Evolutionary conservation across 2,797 vertebrate species (phyloP), one percentile per base, ranked within the genome.

Genomic region (Geotrypetes seraphini): DNA sequence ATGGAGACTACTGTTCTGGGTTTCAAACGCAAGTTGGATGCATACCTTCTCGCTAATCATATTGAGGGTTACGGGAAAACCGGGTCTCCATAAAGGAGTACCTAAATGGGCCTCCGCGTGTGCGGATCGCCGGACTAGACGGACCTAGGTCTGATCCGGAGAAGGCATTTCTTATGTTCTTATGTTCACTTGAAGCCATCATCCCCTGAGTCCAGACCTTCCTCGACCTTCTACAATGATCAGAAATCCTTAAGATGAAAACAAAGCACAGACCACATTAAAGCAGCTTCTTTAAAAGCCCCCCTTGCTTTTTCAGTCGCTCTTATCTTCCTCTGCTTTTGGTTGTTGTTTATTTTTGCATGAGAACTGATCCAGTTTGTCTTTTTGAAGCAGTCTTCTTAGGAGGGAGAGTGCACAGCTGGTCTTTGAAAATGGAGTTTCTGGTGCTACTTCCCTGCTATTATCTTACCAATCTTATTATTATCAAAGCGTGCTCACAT

Each of bases 401-500:
- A 60, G 43, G 37, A 58, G 20, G 29, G n/a, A 37, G 40, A 7
- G 4, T 46, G 48, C 60, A 43, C 63, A 70, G 61, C 65, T 73
- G 62, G 53, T 49, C 69, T 71, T 57, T 60, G 53, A 63, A 63
- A 74, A 49, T 7, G 24, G 39, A 72, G 48, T 61, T 71, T 63
- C 39, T 44, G 10, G 31, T 55, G 58, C 54, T 74, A 72, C 34
- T 57, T 76, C 60, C 63, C 66, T 43, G 65, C 68, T 75, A 69
- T 57, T 53, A 57, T 63, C 46, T 60, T 62, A 65, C 75, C 73
- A 77, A 45, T 60, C 42, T 50, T 65, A 24, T 58, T 58, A 33
- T 69, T 63, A 81, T 75, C 71, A 83, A 82, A 79, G 71, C 45
- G 28, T 54, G 52, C 45, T 44, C 49, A 54, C 66, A 73, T 61